Base-by-base conservation (phyloP, 2,888 invertebrate species). In the Sarcophaga rosellei region DNA sequence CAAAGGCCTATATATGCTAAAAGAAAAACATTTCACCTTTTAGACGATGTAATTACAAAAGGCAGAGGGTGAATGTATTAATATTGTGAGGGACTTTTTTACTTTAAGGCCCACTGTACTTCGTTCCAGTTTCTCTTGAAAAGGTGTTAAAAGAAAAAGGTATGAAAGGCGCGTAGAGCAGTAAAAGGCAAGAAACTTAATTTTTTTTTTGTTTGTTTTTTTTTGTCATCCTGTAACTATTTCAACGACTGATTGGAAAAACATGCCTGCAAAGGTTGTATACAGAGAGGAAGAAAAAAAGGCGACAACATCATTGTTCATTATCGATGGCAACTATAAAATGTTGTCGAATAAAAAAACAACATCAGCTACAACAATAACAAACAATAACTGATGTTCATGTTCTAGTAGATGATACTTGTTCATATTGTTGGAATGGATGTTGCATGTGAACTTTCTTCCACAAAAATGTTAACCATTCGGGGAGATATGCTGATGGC, bases 271-370 rank as follows among this genome's bases (percentile, higher is more conserved):
- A 63, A 76, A 75, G 53, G 53, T 17, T 35, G 5, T 53, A 53
- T 15, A 15, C 53, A 17, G 12, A 53, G 1, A 53, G n/a, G n/a
- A 53, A 0, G 15, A 53, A 53, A 17, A 3, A 53, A 53, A 53
- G 17, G 53, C 53, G 53, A 53, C 15, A 70, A 75, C 81, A 70
- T 76, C 81, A 81, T 63, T 69, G 57, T 81, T 81, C 81, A 81
- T 81, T 81, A 76, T 76, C 76, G 75, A 70, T 70, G 70, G 66
- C 81, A 81, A 47, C 20, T 53, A 35, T 23, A 74, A 63, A 63
- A 74, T 75, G 44, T 69, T 69, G 81, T 62, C 47, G 66, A 79
- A 70, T 75, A 70, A 65, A 70, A 65, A 70, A 75, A 81, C 70
- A 79, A 65, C 68, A 45, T 12, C 4, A 15, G 5, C 15, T 15